Conservation (phyloP, 2,888 invertebrate species). For the Leptinotarsa rubiginosa region DNA sequence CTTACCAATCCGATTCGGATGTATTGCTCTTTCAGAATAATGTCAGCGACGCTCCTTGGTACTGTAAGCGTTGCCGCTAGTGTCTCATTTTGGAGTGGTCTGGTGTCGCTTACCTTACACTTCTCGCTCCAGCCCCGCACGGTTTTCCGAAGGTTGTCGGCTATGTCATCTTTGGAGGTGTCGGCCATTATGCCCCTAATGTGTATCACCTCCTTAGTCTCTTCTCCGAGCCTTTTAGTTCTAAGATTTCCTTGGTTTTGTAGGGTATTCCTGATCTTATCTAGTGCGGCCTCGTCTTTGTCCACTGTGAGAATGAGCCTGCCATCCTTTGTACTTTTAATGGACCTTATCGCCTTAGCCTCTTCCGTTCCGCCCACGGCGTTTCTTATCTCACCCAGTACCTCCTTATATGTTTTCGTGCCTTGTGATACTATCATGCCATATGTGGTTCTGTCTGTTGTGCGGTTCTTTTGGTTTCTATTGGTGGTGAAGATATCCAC, state of each 20-base stretch:
- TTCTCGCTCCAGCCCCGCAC: background rate
- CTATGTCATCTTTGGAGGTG: conserved; percentile 7
- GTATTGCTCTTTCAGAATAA: background rate
- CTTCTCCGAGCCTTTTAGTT: background rate
- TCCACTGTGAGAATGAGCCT: conserved; percentile 12
- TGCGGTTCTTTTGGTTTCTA: background rate
- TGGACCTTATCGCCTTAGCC: background rate
- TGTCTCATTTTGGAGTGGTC: background rate
- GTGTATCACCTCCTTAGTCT: background rate
- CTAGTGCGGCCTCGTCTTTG: conserved; percentile 4
- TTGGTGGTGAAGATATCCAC: conserved; percentile 22
- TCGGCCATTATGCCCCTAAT: conserved; percentile 22
- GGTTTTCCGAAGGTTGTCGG: background rate
- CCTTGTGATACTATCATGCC: background rate
- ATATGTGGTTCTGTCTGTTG: background rate
- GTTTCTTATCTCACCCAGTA: background rate
- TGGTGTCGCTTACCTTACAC: conserved; percentile 4
- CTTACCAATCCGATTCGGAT: conserved; percentile 9
- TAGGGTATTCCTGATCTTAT: background rate
- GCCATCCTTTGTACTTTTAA: conserved; percentile 1
- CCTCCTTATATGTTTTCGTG: background rate
- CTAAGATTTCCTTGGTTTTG: background rate
- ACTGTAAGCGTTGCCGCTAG: conserved; percentile 6
- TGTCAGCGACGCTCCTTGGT: background rate
- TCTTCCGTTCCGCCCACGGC: background rate